Base-by-base conservation (phyloP, 2,797 vertebrate genomes). In the Pangasius djambal region DNA sequence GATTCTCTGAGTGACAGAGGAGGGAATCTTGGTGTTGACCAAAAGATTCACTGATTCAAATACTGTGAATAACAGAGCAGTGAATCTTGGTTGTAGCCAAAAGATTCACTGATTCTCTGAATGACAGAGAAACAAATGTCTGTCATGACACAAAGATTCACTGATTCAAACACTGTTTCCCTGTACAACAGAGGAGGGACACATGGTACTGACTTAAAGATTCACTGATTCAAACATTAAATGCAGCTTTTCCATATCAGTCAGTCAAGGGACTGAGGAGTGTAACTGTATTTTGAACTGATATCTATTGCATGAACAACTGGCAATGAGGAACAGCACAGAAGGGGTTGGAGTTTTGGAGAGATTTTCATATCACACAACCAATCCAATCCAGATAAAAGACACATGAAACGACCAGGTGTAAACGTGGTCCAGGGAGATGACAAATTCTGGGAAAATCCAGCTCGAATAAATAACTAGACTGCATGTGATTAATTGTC, bases 361-460 rank as follows among this genome's bases (percentile, higher is more conserved):
- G 44, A 50, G 18, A n/a, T 63, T 15, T 40, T 40, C 13, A 28
- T 83, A 28, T 69, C 8, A 70, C n/a, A 34, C 20, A 59, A 22
- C 16, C 8, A 20, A 84, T 67, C 28, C n/a, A 84, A 52, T 67
- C 20, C 63, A 67, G 44, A 69, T 67, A 50, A 50, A 22, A 52
- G 9, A 34, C 61, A n/a, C 65, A 52, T 69, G 9, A 85, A 70
- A 85, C 8, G 44, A 3, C 83, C 63, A 69, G 48, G 48, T 69
- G 7, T 85, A 67, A 50, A 84, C 2, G 2, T 52, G 20, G 12
- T 50, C 83, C 63, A 69, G 31, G 20, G 2, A 2, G 16, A 85
- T 85, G 18, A 70, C 83, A 85, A 85, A 85, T 85, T 2, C 40
- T 70, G 48, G 48, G n/a, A 85, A 85, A 85, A 52, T 52, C 22